Percentiles rank a stretch among this genome's conserved stretches.
Evolutionary conservation across 2,888 invertebrate species (phyloP).

Genomic region (Escarpia spicata): DNA sequence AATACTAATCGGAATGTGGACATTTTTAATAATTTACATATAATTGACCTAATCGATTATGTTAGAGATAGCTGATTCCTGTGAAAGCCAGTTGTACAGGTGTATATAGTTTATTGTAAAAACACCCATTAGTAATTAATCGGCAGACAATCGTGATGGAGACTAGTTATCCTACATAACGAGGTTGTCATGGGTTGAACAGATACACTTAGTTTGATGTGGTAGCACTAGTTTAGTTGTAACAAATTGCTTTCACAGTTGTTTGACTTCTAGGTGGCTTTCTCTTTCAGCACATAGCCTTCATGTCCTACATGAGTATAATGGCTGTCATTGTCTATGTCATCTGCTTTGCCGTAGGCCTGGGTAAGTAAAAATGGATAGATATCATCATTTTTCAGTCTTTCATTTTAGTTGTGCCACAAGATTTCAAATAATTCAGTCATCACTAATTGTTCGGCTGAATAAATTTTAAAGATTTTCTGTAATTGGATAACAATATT

Average conservation of each 20-base stretch:
- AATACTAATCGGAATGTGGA: background rate
- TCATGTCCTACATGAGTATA: conserved; percentile 67
- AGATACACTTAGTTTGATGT: background rate
- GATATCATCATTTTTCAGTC: background rate
- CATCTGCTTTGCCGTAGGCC: conserved; percentile 89
- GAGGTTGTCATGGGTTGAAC: background rate
- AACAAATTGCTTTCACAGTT: background rate
- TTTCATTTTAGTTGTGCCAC: background rate
- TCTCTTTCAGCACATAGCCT: conserved; percentile 44
- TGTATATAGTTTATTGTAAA: background rate
- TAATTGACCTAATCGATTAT: background rate
- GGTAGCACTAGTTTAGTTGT: background rate
- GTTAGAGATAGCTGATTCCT: background rate
- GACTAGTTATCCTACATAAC: background rate
- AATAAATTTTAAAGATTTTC: background rate
- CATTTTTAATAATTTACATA: background rate
- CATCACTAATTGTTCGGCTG: background rate
- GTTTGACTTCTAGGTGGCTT: background rate
- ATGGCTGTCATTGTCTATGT: conserved; percentile 83
- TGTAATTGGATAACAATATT: too few species aligned
- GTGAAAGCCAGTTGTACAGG: too few species aligned
- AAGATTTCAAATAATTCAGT: background rate
- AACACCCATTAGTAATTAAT: background rate
- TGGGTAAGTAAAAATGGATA: conserved; percentile 65
- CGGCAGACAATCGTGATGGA: background rate